These are phyloP conservation scores for Dasyprocta punctata DNA, from an alignment of 2,113 vertebrate genomes.

Conservation along the genomic window DNA sequence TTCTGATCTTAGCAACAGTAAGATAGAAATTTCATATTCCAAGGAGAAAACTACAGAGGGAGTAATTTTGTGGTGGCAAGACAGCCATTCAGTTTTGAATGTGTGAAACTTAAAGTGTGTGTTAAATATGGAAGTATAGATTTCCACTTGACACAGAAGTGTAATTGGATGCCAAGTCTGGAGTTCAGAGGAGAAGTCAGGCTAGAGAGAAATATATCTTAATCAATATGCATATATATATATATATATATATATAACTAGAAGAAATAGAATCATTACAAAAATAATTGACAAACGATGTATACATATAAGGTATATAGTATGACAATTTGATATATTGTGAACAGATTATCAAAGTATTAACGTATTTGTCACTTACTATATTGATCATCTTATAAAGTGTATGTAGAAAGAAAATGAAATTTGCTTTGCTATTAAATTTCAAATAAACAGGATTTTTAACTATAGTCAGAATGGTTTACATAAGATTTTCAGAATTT, in stretches of 20 bases:
- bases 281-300: neutral
- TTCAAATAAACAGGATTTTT: neutral
- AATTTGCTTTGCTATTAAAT: neutral
- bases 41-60: neutral
- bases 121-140: neutral
- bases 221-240: neutral
- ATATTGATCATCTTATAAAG: neutral
- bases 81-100: neutral
- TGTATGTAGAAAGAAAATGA: neutral
- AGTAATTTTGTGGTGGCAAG: neutral
- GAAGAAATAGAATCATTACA: neutral
- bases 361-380: neutral
- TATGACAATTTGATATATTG: neutral
- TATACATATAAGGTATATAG: too few species aligned
- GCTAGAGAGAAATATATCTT: neutral
- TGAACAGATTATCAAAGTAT: neutral
- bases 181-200: neutral
- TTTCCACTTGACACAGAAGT: neutral
- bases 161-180: neutral
- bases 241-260: neutral
- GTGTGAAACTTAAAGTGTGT: neutral
- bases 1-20: neutral
- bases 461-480: neutral
- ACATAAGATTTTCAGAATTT: neutral
- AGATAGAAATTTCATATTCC: neutral